These are phyloP conservation scores for Chiridota heheva DNA, from an alignment of 35 echinoderm and acorn worm genomes.

Conservation along the genomic window DNA sequence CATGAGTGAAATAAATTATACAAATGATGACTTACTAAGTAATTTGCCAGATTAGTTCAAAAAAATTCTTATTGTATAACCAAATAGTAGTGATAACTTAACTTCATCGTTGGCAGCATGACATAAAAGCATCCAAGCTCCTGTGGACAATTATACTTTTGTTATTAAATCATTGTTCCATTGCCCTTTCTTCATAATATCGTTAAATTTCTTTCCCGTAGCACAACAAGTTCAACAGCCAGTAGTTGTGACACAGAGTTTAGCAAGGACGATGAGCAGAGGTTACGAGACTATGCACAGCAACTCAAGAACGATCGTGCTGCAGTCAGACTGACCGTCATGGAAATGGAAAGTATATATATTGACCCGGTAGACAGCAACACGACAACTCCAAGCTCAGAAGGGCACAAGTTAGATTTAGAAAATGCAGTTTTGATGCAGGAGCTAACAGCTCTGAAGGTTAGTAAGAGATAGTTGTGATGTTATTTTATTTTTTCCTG, in stretches of 20 bases:
- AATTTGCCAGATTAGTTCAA: no score
- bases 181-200: no score
- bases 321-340: conserved; percentile 86
- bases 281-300: conserved; percentile 86
- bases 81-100: no score
- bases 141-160: no score
- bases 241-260: conserved; percentile 97
- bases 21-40: no score
- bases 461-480: conserved; percentile 18
- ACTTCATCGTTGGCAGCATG: no score
- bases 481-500: no score
- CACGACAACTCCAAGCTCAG: conserved; percentile 45
- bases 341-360: conserved; percentile 94
- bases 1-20: no score
- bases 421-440: conserved; percentile 99
- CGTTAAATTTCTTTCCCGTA: conserved; percentile 16
- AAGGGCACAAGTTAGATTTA: conserved; percentile 87
- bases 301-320: conserved; percentile 97
- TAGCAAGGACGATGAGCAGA: conserved; percentile 88
- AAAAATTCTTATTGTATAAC: no score
- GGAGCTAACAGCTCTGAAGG: conserved; percentile 93
- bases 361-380: conserved; percentile 71
- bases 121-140: no score
- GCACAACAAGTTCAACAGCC: conserved; percentile 89
- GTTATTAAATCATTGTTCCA: no score